Percentiles rank a stretch among this genome's conserved stretches.
Conservation (phyloP, 2,113 vertebrate genomes). For the Myocastor coypus region DNA sequence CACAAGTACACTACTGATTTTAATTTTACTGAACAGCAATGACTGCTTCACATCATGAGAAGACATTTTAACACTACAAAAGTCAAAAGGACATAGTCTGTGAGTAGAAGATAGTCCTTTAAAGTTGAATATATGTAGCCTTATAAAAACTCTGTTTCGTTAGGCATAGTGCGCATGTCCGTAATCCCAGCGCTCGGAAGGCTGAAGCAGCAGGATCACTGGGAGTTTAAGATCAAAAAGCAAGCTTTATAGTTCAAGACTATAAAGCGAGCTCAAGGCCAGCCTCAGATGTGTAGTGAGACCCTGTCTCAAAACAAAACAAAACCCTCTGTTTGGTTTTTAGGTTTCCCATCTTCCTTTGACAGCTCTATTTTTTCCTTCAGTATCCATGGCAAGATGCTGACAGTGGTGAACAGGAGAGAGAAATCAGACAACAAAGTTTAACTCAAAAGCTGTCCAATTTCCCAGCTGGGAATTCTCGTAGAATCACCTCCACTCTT, state of each 20-base stretch:
- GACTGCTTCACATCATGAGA: neutral
- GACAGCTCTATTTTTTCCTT: neutral
- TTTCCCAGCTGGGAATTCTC: neutral
- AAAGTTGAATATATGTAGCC: neutral
- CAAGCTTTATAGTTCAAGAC: no score
- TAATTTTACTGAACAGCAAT: conserved; percentile 17
- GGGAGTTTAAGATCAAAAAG: no score
- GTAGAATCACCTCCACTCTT: neutral
- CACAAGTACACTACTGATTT: neutral
- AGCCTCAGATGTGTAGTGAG: no score
- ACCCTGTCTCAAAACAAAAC: no score
- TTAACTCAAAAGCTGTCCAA: neutral
- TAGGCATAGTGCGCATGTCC: no score
- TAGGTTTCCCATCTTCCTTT: neutral
- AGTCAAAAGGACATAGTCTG: neutral
- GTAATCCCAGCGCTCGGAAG: no score
- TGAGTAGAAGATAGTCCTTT: conserved; percentile 15
- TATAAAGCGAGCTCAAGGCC: no score
- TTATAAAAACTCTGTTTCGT: neutral
- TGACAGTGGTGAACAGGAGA: neutral
- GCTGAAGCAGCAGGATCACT: no score
- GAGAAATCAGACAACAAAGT: conserved; percentile 6
- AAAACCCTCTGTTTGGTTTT: neutral
- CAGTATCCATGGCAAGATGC: neutral
- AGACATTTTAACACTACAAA: neutral